phyloP scores from a whole-genome alignment of 2,797 vertebrate species.

The Paedocypris micromegethes region DNA sequence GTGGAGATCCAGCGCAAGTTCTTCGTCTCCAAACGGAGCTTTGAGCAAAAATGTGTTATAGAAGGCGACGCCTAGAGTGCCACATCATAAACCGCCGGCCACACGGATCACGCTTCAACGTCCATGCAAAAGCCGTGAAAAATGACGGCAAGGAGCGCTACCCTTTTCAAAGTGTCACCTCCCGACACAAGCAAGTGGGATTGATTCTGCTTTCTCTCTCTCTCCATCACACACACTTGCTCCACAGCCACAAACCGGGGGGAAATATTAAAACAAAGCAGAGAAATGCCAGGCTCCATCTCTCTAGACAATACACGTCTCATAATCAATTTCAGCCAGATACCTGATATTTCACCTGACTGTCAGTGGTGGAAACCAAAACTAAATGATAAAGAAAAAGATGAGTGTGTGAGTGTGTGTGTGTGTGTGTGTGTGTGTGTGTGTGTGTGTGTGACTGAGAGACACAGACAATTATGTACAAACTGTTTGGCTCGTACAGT shows the following conservation, averaged over 20 bases:
- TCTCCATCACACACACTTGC: background rate
- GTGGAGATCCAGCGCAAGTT: slow-evolving; percentile 9
- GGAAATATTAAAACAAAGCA: slow-evolving; percentile 14
- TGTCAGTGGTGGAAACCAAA: background rate
- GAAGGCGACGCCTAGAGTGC: slow-evolving; percentile 24
- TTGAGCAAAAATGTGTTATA: slow-evolving; percentile 20
- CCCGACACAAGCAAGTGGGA: slow-evolving; percentile 25
- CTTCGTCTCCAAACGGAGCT: background rate
- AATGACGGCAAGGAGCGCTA: slow-evolving; percentile 10
- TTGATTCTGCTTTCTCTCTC: slow-evolving; percentile 13
- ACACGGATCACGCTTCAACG: background rate
- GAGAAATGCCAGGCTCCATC: slow-evolving; percentile 33
- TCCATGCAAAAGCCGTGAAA: slow-evolving; percentile 9
- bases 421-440: too few relatives aligned
- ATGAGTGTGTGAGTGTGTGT: background rate
- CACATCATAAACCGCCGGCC: slow-evolving; percentile 1
- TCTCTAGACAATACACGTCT: slow-evolving; percentile 28
- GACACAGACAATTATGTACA: background rate
- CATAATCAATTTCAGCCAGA: slow-evolving; percentile 27
- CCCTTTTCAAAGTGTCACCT: slow-evolving; percentile 24
- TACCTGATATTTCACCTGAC: slow-evolving; percentile 27
- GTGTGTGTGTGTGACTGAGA: background rate
- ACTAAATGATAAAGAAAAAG: background rate
- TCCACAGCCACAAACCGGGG: slow-evolving; percentile 12
- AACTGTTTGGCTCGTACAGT: too few relatives aligned